These are phyloP conservation scores for Lophotriccus pileatus DNA, from an alignment of 2,797 vertebrate species.

Conservation along the genomic window DNA sequence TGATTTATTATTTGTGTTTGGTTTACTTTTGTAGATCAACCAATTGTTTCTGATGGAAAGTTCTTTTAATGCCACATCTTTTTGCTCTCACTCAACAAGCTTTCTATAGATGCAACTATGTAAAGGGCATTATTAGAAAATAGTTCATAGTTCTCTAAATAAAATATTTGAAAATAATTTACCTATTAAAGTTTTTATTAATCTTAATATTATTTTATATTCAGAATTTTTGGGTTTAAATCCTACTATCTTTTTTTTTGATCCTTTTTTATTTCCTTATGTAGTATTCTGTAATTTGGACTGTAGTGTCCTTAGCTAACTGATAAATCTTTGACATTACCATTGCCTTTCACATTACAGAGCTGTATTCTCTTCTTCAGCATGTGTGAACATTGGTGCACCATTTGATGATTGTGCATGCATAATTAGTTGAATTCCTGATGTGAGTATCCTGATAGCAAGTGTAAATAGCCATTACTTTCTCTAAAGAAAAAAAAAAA, in stretches of 20 bases:
- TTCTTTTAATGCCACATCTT: neutral
- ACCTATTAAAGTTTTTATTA: constrained; percentile 33
- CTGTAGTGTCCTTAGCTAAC: neutral
- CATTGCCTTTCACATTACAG: neutral
- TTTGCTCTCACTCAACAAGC: constrained; percentile 23
- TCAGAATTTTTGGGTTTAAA: neutral
- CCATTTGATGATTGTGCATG: constrained; percentile 51
- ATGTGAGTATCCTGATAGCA: constrained; percentile 19
- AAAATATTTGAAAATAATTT: constrained; percentile 59
- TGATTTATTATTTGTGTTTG: neutral
- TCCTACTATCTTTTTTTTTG: neutral
- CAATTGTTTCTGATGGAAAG: neutral
- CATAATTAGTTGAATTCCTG: constrained; percentile 31
- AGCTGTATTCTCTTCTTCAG: constrained; percentile 8
- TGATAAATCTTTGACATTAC: neutral
- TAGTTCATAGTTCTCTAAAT: constrained; percentile 54
- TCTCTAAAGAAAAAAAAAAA: neutral
- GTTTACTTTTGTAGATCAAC: constrained; percentile 9
- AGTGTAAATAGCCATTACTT: constrained; percentile 50
- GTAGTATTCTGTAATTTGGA: neutral
- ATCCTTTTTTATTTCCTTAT: neutral
- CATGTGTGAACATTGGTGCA: constrained; percentile 12
- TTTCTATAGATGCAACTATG: constrained; percentile 48
- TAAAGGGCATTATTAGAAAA: constrained; percentile 64
- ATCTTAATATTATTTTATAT: neutral